phyloP scores from a whole-genome alignment of 1,140 invertebrate genomes.

The Ceratina japonica region DNA sequence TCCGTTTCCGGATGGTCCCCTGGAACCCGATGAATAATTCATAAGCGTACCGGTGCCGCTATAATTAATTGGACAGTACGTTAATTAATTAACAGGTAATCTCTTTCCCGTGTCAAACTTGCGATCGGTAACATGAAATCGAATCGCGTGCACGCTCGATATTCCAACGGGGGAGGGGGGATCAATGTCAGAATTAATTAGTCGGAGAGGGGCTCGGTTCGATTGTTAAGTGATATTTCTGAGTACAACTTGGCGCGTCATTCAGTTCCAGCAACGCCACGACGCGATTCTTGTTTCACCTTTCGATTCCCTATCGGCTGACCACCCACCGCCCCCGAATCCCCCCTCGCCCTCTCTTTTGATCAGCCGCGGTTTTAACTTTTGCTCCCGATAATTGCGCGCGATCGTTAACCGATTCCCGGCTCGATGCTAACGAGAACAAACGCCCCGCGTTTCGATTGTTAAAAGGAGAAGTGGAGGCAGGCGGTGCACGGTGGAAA shows the following conservation, averaged over 20 bases:
- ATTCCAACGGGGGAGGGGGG: not conserved
- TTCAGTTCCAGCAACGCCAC: too few species aligned
- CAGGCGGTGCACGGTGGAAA: not conserved
- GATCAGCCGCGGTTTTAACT: not conserved
- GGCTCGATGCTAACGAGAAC: constrained; percentile 34
- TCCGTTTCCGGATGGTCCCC: constrained; percentile 79
- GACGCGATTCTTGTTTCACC: not conserved
- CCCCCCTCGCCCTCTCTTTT: not conserved
- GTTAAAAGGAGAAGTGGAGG: constrained; percentile 28
- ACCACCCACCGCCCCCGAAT: too few species aligned
- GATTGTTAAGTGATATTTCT: not conserved
- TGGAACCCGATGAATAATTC: constrained; percentile 57
- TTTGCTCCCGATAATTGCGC: constrained; percentile 27
- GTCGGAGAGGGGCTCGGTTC: not conserved
- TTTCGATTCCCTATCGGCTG: too few species aligned
- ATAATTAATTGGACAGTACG: constrained; percentile 49
- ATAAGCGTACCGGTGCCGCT: too few species aligned
- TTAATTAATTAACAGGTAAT: constrained; percentile 47
- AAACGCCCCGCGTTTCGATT: constrained; percentile 1
- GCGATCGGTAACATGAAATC: constrained; percentile 14
- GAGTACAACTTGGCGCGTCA: not conserved
- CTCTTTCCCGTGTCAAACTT: constrained; percentile 36
- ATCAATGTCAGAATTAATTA: constrained; percentile 14
- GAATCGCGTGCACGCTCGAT: constrained; percentile 14
- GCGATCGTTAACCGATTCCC: not conserved